Percentiles rank a stretch among this genome's conserved stretches.
Conservation (phyloP, 2,113 vertebrate genomes). For the Pitta sordida region DNA sequence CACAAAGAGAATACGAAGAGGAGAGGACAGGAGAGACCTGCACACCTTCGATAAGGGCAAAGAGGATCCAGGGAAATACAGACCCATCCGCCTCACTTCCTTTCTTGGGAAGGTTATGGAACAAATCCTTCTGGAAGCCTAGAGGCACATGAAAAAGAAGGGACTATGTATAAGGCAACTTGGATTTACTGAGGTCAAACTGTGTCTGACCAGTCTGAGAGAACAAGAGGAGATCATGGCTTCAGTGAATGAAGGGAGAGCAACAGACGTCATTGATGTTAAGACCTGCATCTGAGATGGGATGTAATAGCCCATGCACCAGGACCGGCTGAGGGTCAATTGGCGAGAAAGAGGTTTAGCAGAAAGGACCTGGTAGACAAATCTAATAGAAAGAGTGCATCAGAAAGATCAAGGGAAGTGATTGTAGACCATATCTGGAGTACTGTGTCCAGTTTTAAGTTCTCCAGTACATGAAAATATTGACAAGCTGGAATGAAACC, state of each 20-base stretch:
- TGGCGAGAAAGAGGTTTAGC: neutral
- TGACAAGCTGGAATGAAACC: neutral
- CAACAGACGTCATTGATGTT: neutral
- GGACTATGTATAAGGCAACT: neutral
- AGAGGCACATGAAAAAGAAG: neutral
- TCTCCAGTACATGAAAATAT: neutral
- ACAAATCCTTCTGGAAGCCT: neutral
- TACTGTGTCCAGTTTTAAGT: neutral
- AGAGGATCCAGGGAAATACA: neutral
- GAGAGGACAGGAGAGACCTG: neutral
- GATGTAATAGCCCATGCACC: neutral
- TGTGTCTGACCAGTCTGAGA: neutral
- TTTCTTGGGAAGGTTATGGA: neutral
- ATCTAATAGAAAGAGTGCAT: neutral
- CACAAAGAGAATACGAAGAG: neutral
- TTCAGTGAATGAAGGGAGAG: neutral
- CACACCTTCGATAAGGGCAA: neutral
- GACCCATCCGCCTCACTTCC: neutral
- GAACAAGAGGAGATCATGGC: neutral
- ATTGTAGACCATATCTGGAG: neutral
- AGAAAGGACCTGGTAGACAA: neutral
- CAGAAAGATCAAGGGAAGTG: neutral
- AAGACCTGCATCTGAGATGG: neutral
- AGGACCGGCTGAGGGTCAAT: neutral
- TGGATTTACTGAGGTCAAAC: neutral